Conservation (phyloP, 1,140 invertebrate species). For the Oncopeltus fasciatus region DNA sequence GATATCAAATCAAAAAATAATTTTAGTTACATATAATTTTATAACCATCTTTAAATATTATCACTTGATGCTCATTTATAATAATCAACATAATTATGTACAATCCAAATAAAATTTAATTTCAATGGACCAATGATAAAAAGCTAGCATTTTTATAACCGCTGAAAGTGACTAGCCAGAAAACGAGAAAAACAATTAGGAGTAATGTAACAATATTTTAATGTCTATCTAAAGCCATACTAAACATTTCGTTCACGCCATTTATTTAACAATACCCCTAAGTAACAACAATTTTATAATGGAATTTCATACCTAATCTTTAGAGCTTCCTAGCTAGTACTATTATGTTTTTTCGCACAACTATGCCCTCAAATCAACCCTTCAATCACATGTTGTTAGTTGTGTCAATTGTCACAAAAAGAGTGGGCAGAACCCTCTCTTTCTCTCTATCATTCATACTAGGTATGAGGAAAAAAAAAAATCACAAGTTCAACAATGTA, state of each 20-base stretch:
- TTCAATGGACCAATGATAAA: not conserved
- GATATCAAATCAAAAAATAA: no score
- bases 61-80: slow-evolving; percentile 7
- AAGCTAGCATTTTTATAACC: slow-evolving; percentile 1
- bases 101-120: not conserved
- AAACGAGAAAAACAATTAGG: not conserved
- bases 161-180: not conserved
- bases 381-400: not conserved
- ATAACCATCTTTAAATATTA: not conserved
- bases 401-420: not conserved
- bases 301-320: slow-evolving; percentile 7
- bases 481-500: not conserved
- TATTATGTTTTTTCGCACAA: slow-evolving; percentile 2
- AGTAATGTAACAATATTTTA: slow-evolving; percentile 5
- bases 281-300: slow-evolving; percentile 6
- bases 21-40: no score
- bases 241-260: slow-evolving; percentile 3
- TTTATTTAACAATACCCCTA: slow-evolving; percentile 8
- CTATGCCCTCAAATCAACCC: not conserved
- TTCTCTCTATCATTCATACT: not conserved
- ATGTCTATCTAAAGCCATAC: slow-evolving; percentile 4
- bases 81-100: not conserved
- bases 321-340: slow-evolving; percentile 9
- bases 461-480: slow-evolving; percentile 2
- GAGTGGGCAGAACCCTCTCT: not conserved